Evolutionary conservation across 2,888 invertebrate species (phyloP), one percentile per base, ranked within the genome.

Genomic region (Tribolium freemani): DNA sequence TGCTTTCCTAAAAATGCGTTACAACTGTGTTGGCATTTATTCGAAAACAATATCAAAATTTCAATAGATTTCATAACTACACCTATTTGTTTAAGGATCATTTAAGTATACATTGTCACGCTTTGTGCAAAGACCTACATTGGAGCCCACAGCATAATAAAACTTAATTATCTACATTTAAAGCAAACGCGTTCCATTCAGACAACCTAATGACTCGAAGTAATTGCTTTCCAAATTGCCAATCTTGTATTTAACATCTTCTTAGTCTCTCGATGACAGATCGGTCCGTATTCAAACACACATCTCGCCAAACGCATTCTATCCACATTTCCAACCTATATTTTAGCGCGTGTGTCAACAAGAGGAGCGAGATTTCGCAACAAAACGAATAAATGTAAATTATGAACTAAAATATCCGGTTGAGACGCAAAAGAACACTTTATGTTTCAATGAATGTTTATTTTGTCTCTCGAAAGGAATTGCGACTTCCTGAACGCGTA

Each of bases 401-500:
- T 63, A 63, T 63, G 20, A 13, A 63, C 50, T 11, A 51, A 63
- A 63, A 63, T 63, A 63, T 63, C 63, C 63, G 63, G 63, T 60
- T 26, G 10, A 6, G 2, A 45, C 45, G 58, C 44, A 44, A 60
- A 45, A 60, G 30, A 11, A 26, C 61, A 56, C 46, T 60, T 46
- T 16, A 45, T 61, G 50, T 30, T 60, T 60, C 60, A 60, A 60
- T 46, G 26, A 10, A 60, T 57, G 60, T 46, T 60, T 60, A 46
- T 61, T 48, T 38, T 61, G 16, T 48, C 8, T 26, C 44, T 38
- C 16, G 44, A 57, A 57, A 16, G 16, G 2, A 16, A 16, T 2
- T 16, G 16, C 16, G 16, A 16, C 16, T 38, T 10, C 10, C 10
- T 56, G 10, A 13, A n/a, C 13, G 56, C 31, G 16, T 16, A 16